A percentile compares a stretch with the other conserved stretches of the same genome.
These are phyloP conservation scores for Knipowitschia caucasica DNA, from an alignment of 2,797 vertebrate genomes.

Conservation along the genomic window DNA sequence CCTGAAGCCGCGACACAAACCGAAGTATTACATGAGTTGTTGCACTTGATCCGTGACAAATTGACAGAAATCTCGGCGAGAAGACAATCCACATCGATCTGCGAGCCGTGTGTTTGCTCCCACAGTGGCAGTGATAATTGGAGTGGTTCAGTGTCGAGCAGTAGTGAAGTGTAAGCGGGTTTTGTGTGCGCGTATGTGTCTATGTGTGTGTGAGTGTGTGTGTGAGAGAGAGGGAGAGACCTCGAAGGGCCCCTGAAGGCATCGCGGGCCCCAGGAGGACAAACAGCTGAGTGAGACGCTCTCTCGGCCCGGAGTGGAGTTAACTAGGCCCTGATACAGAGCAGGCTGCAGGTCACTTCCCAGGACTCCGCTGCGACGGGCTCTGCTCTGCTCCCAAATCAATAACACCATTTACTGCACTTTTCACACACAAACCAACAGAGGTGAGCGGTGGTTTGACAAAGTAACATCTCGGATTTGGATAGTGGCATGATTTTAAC, in stretches of 20 bases:
- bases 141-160: not conserved
- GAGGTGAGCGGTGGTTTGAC: no score
- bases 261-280: conserved; percentile 3
- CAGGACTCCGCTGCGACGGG: not conserved
- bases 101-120: conserved; percentile 1
- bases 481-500: no score
- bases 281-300: conserved; percentile 8
- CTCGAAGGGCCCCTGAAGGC: not conserved
- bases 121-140: not conserved
- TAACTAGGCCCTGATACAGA: not conserved
- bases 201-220: conserved; percentile 8
- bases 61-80: conserved; percentile 9
- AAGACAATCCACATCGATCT: conserved; percentile 10
- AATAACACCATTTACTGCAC: not conserved
- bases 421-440: not conserved
- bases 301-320: conserved; percentile 5
- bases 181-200: no score
- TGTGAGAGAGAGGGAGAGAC: no score
- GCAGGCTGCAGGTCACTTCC: not conserved
- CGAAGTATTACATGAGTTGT: conserved; percentile 1
- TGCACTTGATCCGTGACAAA: not conserved
- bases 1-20: conserved; percentile 1
- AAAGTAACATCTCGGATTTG: no score
- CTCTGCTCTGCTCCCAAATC: not conserved
- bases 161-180: not conserved